Base-by-base conservation (phyloP, 2,113 vertebrate genomes). In the Pygoscelis antarcticus region DNA sequence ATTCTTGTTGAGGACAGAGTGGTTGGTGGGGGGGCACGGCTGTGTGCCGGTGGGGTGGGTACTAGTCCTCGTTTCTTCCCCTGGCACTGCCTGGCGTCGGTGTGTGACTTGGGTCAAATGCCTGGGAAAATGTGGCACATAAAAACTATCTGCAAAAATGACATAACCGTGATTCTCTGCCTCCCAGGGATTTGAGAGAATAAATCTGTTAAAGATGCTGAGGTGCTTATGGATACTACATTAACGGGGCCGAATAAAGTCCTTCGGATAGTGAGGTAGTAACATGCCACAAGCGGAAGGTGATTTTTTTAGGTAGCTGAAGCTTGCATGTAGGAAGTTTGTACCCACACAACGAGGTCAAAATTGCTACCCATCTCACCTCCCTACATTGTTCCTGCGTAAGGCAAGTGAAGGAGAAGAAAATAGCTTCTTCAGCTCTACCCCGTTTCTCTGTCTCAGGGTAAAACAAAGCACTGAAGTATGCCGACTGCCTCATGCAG, bases 61-160 rank as follows among this genome's bases (percentile, higher is more conserved):
- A 8, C 52, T 7, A 44, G 49, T 36, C 16, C 29, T 42, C 0
- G 0, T 17, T 30, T 29, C 40, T 51, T 79, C 22, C 32, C 21
- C 66, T 51, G 1, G 0, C 46, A 8, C 60, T 78, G 64, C 10
- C 40, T 3, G 6, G 14, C 15, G 1, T 1, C 15, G n/a, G 40
- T 36, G 27, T 30, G 34, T 51, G 19, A 6, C 30, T 32, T 26
- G 55, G 21, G 42, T 51, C 34, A 32, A 20, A 6, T 7, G 23
- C 54, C 49, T 58, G 58, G 64, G n/a, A 51, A 55, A 57, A 18
- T 3, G 30, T 21, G 13, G 16, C 72, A 49, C 19, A 2, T 30
- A 19, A 32, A 74, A 87, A 42, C 55, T 64, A 4, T 34, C 49
- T 69, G 58, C 72, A 88, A 4, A 79, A 85, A 22, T 34, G 40